These are phyloP conservation scores for Napeogenes sylphis DNA, from an alignment of 2,888 invertebrate genomes.

Conservation along the genomic window DNA sequence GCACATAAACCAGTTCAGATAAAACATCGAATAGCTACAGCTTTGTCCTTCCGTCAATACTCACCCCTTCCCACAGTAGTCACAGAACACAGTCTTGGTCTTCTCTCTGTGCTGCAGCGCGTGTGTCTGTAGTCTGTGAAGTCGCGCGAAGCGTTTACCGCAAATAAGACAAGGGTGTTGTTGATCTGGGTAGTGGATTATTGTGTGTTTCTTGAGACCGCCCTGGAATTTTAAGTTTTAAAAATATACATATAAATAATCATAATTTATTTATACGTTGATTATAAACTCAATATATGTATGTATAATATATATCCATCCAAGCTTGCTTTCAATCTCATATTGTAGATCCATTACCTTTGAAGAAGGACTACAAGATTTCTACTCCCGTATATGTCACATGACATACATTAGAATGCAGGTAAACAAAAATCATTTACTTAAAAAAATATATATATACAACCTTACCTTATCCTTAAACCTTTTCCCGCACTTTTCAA, in stretches of 20 bases:
- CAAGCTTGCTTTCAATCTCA: no score
- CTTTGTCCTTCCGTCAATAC: conserved; percentile 12
- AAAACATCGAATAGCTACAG: no score
- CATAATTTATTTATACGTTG: no score
- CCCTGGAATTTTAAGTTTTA: conserved; percentile 34
- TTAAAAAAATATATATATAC: background rate
- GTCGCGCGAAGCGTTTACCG: conserved; percentile 42
- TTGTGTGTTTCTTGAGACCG: conserved; percentile 43
- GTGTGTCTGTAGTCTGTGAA: conserved; percentile 38
- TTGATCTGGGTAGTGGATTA: conserved; percentile 44
- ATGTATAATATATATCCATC: no score
- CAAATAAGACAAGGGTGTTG: conserved; percentile 47
- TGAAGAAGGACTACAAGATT: no score
- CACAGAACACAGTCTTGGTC: conserved; percentile 40
- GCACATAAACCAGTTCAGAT: no score
- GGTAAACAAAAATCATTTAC: conserved; percentile 1
- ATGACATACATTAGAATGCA: no score
- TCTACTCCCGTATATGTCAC: no score
- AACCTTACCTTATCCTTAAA: conserved; percentile 48
- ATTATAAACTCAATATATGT: no score
- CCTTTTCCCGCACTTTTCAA: conserved; percentile 36
- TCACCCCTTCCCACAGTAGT: conserved; percentile 48
- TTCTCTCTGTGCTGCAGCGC: conserved; percentile 33
- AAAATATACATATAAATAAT: no score
- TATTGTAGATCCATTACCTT: no score